Evolutionary conservation across 37 sponge, comb jelly and placozoan genomes (phyloP), one percentile per base, ranked within the genome.

Genomic region (Spongilla lacustris): DNA sequence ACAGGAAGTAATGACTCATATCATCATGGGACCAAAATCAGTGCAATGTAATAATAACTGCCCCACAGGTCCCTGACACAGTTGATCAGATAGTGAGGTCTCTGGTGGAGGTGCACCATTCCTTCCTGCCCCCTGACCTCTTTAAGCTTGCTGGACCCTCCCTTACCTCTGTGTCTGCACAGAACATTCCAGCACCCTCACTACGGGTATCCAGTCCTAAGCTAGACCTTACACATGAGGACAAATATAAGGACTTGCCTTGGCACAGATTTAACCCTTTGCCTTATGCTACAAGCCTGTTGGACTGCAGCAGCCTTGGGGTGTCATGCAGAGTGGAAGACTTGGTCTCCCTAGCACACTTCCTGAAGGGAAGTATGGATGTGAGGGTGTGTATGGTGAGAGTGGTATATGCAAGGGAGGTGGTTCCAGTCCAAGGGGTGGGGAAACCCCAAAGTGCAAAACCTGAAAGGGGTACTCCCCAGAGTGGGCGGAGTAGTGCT

Each of bases 401-500:
- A 29, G 28, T 73, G 28, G 73, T 25, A 29, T 73, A 73, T 25
- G 26, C 28, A 29, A 73, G 28, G 73, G 29, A 25, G 32, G 33
- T 19, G 33, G 28, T 33, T n/a, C n/a, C n/a, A n/a, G n/a, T n/a
- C n/a, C n/a, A n/a, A 33, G 73, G 28, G 33, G 73, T 3, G 73
- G 73, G 73, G 19, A 73, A 14, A 14, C 19, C 28, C 25, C 19
- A 73, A 32, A 32, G 73, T 17, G 33, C 73, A 29, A 73, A 69
- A 9, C 28, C 71, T 12, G 71, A 11, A n/a, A 4, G 71, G 25
- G 71, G 32, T 1, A 73, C 28, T 73, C 32, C 73, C 14, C 73
- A 73, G 73, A 25, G 73, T 73, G 73, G 73, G 33, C 25, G 73
- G 29, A 33, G 32, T 33, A 73, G 73, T 73, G 28, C 73, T 27